These are phyloP conservation scores for Melieria crassipennis DNA, from an alignment of 2,888 invertebrate species.

Conservation along the genomic window DNA sequence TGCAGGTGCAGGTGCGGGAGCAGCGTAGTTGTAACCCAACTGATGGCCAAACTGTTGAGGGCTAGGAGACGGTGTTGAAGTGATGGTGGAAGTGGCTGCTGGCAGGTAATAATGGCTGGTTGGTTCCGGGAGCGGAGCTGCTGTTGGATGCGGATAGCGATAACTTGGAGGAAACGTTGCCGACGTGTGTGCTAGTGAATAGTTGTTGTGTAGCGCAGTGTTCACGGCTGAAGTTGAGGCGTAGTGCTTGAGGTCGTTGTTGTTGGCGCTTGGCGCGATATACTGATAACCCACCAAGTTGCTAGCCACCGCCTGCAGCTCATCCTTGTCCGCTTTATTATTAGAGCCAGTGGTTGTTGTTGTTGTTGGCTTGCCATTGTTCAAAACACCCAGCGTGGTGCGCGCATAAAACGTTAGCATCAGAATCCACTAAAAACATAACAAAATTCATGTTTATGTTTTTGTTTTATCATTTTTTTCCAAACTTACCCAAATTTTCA, in stretches of 20 bases:
- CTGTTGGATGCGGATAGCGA: neutral
- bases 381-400: slow-evolving; percentile 15
- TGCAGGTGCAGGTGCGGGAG: neutral
- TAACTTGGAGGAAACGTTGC: too few relatives aligned
- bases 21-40: neutral
- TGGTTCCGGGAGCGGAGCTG: neutral
- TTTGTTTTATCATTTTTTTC: too few relatives aligned
- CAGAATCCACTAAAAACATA: neutral
- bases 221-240: too few relatives aligned
- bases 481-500: too few relatives aligned
- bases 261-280: neutral
- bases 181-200: too few relatives aligned
- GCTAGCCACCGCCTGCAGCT: slow-evolving; percentile 19
- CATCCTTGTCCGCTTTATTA: slow-evolving; percentile 5
- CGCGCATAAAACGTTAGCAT: slow-evolving; percentile 3
- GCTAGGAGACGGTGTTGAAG: too few relatives aligned
- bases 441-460: too few relatives aligned
- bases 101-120: neutral
- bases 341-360: neutral
- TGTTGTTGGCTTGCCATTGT: slow-evolving; percentile 11
- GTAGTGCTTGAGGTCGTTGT: too few relatives aligned
- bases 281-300: slow-evolving; percentile 24
- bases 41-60: too few relatives aligned
- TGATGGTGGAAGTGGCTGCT: too few relatives aligned
- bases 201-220: too few relatives aligned